A percentile compares a stretch with the other conserved stretches of the same genome.
Evolutionary conservation across 2,888 invertebrate species (phyloP).

Genomic region (Drosophila atroscutellata): DNA sequence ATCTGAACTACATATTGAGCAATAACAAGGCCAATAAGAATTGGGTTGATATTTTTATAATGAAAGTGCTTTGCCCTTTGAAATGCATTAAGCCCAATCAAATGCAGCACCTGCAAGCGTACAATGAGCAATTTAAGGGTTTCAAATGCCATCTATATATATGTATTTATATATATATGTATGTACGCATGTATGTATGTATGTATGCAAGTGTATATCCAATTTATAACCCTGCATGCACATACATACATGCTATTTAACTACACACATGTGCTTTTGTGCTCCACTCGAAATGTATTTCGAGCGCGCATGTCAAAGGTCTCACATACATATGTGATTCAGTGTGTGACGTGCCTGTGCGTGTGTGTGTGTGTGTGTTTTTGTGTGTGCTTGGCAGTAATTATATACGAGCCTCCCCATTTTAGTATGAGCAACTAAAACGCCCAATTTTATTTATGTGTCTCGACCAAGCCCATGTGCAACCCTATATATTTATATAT

Average conservation of each 20-base stretch:
- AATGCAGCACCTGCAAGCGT: slow-evolving; percentile 48
- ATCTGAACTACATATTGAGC: not conserved
- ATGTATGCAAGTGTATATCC: not conserved
- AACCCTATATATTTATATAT: slow-evolving; percentile 11
- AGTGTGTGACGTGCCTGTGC: slow-evolving; percentile 1
- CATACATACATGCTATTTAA: slow-evolving; percentile 12
- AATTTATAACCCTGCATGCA: slow-evolving; percentile 18
- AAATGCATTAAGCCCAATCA: slow-evolving; percentile 33
- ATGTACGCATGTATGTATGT: not conserved
- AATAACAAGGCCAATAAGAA: slow-evolving; percentile 31
- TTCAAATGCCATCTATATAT: slow-evolving; percentile 26
- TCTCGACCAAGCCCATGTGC: slow-evolving; percentile 50
- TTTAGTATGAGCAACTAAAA: slow-evolving; percentile 71
- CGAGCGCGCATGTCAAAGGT: slow-evolving; percentile 81
- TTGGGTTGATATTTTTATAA: slow-evolving; percentile 29
- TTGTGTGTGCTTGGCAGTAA: slow-evolving; percentile 52
- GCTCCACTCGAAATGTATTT: slow-evolving; percentile 75
- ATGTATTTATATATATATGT: slow-evolving; percentile 2
- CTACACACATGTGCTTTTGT: slow-evolving; percentile 45
- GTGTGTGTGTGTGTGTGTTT: slow-evolving; percentile 10
- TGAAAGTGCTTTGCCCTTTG: slow-evolving; percentile 34
- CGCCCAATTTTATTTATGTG: slow-evolving; percentile 76
- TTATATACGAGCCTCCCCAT: slow-evolving; percentile 71
- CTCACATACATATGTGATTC: slow-evolving; percentile 44
- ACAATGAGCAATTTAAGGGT: slow-evolving; percentile 52